Conservation (phyloP, 53 echinoderm and acorn worm genomes). For the Zoroaster sp. region DNA sequence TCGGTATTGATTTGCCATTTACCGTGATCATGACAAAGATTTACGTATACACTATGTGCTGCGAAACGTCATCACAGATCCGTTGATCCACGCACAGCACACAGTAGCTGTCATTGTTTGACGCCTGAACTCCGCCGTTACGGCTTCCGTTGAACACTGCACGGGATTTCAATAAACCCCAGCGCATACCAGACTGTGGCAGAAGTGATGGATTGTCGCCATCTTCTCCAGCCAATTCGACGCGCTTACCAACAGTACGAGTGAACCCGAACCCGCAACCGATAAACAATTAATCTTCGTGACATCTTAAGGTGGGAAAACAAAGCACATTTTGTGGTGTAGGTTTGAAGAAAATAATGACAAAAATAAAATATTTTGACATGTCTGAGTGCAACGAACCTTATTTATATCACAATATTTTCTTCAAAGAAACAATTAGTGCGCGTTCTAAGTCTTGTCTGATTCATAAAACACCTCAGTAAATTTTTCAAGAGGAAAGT, state of each 20-base stretch:
- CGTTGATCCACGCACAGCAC: no score
- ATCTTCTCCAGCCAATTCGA: neutral
- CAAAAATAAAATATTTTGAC: slow-evolving; percentile 31
- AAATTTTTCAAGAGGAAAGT: neutral
- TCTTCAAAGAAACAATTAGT: neutral
- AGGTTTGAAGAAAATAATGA: slow-evolving; percentile 1
- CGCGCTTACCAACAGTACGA: slow-evolving; percentile 36
- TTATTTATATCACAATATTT: slow-evolving; percentile 4
- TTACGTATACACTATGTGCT: no score
- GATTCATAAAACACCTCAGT: neutral
- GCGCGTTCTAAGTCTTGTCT: neutral
- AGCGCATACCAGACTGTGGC: neutral
- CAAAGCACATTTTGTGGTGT: neutral
- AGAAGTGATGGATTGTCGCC: neutral
- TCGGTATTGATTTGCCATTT: no score
- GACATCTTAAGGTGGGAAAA: neutral
- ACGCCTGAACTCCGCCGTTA: no score
- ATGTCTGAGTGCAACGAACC: slow-evolving; percentile 14
- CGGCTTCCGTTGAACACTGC: neutral
- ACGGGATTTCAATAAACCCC: neutral
- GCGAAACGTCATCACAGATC: no score
- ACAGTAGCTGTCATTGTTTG: no score
- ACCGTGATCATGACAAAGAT: no score
- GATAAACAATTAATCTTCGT: slow-evolving; percentile 15
- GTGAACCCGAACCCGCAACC: slow-evolving; percentile 3